Evolutionary conservation across 2,888 invertebrate species (phyloP), one percentile per base, ranked within the genome.

Genomic region (Melangyna quadrimaculata): DNA sequence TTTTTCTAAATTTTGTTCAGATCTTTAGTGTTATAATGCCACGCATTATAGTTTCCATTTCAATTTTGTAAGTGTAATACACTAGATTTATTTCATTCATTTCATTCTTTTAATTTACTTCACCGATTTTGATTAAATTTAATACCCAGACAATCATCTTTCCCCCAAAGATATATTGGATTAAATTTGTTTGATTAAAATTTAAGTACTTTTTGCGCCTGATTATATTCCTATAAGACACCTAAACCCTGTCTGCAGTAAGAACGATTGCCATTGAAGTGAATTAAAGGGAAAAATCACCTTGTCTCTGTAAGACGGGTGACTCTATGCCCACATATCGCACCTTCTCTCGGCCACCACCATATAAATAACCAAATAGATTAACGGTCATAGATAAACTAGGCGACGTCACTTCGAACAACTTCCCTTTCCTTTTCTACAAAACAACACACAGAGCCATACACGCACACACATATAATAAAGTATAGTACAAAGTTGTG

Each of bases 291-390:
- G 67, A 48, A 67, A 67, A 65, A 65, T 65, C 45, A 65, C 45
- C 51, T 55, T 73, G 69, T 70, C 77, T 71, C 35, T 55, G 72
- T 67, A 67, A 32, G 67, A 80, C 61, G 75, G 75, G 72, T 72
- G 71, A 80, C 71, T 71, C 84, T 80, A 69, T 71, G 79, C 84
- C 79, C 79, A 80, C 74, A 79, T 84, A 84, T 84, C 84, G 71
- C 84, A 84, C 84, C 79, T 84, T 71, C 69, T 80, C 71, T 53
- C 8, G 48, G 43, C 45, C 35, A 53, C 67, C 24, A 45, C 84
- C 24, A 72, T 84, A 84, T 80, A 84, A 84, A 80, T 84, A 77
- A 84, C 84, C 53, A 63, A 84, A 67, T 72, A 80, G 84, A 84
- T 84, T 80, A 72, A 72, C 61, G 80, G 72, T 72, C 80, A 80